Evolutionary conservation across 2,113 vertebrate genomes (phyloP), one percentile per base, ranked within the genome.

Genomic region (Galeopterus variegatus): DNA sequence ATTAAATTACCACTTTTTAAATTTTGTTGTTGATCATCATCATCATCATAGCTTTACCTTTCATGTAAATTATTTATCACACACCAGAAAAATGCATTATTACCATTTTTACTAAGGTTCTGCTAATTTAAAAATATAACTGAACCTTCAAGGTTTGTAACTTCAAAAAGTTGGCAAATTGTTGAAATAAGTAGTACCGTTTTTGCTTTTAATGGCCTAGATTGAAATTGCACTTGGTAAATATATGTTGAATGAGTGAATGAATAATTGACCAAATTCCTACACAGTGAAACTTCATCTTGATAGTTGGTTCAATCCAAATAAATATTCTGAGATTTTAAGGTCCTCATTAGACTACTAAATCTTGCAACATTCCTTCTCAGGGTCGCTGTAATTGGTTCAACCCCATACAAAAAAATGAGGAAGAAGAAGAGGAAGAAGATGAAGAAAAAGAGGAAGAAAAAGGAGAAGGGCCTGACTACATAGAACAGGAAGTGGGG

Each of bases 371-470:
- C 48, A 9, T 70, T 67, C 96, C 69, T 70, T 88, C 84, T 26
- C 8, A 99, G 99, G 99, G 99, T 76, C 99, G 99, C 76, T 99
- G 99, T 97, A 98, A 98, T 48, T 99, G 99, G 99, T 89, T 99
- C 87, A 99, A 99, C 95, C 97, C 99, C 85, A 82, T 96, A 50
- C 97, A 98, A 93, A 99, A 99, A 97, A 96, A 81, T 92, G 99
- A 99, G 26, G 99, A 99, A 3, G 96, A 97, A 88, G 99, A 98
- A 48, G 99, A 99, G 2, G 98, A 99, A 24, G 98, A 97, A 2
- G 98, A 99, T 67, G 99, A 99, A 48, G 98, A 99, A 0, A 98
- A 98, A 1, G 98, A 98, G 21, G 99, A 99, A 41, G 99, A 99
- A 86, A 98, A 98, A 65, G 95, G 88, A 76, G 98, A 99, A 67